These are phyloP conservation scores for Diuraphis noxia DNA, from an alignment of 1,140 invertebrate genomes.

Conservation along the genomic window DNA sequence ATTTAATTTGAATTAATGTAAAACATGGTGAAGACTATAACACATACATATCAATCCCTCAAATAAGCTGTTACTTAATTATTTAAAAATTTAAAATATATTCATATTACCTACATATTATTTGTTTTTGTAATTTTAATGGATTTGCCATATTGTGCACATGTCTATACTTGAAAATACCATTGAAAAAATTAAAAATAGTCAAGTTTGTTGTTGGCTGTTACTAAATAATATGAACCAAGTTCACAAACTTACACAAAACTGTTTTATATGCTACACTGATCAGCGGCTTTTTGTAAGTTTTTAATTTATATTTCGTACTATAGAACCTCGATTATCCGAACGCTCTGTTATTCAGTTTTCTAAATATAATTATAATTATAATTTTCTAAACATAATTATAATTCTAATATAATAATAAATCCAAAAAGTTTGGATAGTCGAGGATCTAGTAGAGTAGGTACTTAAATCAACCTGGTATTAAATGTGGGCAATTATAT, in stretches of 20 bases:
- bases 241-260: neutral
- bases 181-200: neutral
- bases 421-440: too few relatives aligned
- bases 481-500: too few relatives aligned
- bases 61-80: conserved; percentile 45
- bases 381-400: too few relatives aligned
- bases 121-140: neutral
- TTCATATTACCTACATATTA: neutral
- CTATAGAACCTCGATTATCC: too few relatives aligned
- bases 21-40: conserved; percentile 44
- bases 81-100: conserved; percentile 11
- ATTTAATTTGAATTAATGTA: neutral
- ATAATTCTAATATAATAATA: too few relatives aligned
- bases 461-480: too few relatives aligned
- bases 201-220: neutral
- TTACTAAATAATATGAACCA: neutral
- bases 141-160: neutral
- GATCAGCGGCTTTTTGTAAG: neutral
- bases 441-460: too few relatives aligned
- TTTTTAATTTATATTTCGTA: neutral
- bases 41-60: conserved; percentile 44
- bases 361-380: too few relatives aligned
- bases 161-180: neutral
- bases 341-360: too few relatives aligned
- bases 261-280: neutral